phyloP scores from a whole-genome alignment of 1,140 invertebrate species.

The Chrysoperla carnea region DNA sequence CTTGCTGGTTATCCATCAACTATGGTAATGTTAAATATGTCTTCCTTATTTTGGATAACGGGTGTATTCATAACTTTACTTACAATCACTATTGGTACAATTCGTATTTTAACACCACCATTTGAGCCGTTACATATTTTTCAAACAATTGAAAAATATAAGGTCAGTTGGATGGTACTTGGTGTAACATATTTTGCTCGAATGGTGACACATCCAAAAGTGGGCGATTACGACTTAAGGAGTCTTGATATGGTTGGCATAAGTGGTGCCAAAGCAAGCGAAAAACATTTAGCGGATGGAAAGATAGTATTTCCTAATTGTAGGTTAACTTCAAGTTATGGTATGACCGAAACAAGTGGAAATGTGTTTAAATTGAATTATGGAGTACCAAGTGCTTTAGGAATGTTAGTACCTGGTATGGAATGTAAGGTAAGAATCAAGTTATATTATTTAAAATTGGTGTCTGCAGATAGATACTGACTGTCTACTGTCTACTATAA shows the following conservation, averaged over 20 bases:
- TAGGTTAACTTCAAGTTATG: conserved; percentile 20
- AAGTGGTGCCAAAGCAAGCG: conserved; percentile 20
- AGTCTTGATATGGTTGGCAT: conserved; percentile 18
- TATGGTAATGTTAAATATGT: conserved; percentile 4
- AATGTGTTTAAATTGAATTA: conserved; percentile 3
- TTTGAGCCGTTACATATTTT: conserved; percentile 20
- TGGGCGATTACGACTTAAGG: conserved; percentile 18
- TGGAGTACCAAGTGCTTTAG: conserved; percentile 18
- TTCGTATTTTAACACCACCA: conserved; percentile 14
- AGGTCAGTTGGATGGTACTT: conserved; percentile 17
- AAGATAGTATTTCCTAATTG: conserved; percentile 19
- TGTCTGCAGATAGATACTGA: no score
- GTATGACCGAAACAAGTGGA: conserved; percentile 23
- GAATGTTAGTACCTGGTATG: conserved; percentile 17
- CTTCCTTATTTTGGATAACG: conserved; percentile 15
- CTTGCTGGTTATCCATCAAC: no score
- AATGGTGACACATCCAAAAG: conserved; percentile 15
- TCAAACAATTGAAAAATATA: conserved; percentile 22
- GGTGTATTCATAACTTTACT: conserved; percentile 9
- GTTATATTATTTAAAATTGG: no score
- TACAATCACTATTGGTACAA: conserved; percentile 11
- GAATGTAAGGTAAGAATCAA: conserved; percentile 18
- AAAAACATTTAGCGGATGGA: conserved; percentile 12
- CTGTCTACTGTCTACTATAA: no score
- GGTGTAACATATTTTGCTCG: conserved; percentile 19